Base-by-base conservation (phyloP, 2,888 invertebrate species). In the Apodemia hepburni region DNA sequence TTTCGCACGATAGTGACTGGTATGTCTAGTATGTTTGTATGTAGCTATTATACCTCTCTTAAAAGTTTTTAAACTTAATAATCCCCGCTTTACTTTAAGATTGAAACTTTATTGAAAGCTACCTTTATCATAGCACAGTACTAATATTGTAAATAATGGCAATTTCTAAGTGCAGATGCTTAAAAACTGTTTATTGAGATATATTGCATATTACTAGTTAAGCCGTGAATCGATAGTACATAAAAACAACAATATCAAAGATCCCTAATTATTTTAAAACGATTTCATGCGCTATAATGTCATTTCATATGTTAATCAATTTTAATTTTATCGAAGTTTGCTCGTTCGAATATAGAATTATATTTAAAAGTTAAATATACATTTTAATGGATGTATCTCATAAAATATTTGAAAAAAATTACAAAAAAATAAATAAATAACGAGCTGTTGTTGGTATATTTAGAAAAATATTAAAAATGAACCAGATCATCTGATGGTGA, bases 401-500 rank as follows among this genome's bases (percentile, higher is more conserved):
- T 76, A 83, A 84, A 82, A 71, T 80, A 79, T 80, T 84, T 81
- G 81, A 83, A 77, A 82, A 85, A 81, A 78, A 77, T 77, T 71
- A 74, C 75, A 76, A 72, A 73, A 73, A 75, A 73, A 76, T 82
- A 77, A 82, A 83, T 80, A 80, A 78, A 76, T 71, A 73, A 77
- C 86, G 90, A 89, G 88, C 88, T 84, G 86, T 91, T 91, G 91
- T 91, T 91, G 91, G 89, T 91, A 91, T 91, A 89, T 92, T 91
- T 91, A 91, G 90, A 77, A 85, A 90, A 91, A 87, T 87, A 85
- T 86, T 82, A 87, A 85, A 81, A 77, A 75, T 69, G 75, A 87
- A 84, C 84, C 93, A 94, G 94, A 93, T 93, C 94, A 94, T 94
- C 94, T 94, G 94, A 94, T 94, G 94, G 92, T 92, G 87, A 82